Evolutionary conservation across 2,113 vertebrate genomes (phyloP).

Genomic region (Engraulis encrasicolus): DNA sequence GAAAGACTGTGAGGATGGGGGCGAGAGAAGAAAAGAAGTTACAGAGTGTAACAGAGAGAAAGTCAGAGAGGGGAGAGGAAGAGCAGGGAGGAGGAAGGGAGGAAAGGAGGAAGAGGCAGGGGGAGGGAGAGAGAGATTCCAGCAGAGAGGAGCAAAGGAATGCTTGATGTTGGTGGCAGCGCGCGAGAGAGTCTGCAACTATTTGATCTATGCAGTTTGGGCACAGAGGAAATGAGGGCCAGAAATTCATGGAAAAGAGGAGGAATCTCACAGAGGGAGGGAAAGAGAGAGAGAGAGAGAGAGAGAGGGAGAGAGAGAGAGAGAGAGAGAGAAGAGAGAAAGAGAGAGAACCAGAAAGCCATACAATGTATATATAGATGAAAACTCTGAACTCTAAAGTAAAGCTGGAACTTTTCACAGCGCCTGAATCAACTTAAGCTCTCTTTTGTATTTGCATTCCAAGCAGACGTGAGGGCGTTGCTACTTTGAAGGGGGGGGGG

Average conservation of each 20-base stretch:
- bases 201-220: slow-evolving; percentile 9
- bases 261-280: neutral
- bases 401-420: neutral
- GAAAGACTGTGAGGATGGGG: slow-evolving; percentile 20
- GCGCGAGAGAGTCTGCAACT: neutral
- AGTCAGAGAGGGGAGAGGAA: neutral
- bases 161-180: neutral
- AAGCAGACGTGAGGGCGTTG: neutral
- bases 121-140: neutral
- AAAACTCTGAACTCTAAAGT: neutral
- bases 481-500: too few relatives aligned
- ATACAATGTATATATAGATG: too few relatives aligned
- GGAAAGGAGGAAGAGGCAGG: neutral
- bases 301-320: neutral
- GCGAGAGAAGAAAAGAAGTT: neutral
- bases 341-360: too few relatives aligned
- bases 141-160: neutral
- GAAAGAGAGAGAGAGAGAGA: neutral
- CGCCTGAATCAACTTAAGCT: neutral
- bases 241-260: slow-evolving; percentile 5
- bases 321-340: neutral
- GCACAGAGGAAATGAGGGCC: slow-evolving; percentile 36
- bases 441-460: neutral
- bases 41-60: too few relatives aligned
- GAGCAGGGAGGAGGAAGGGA: neutral